Conservation (phyloP, 2,113 vertebrate genomes). For the Myotis lucifugus region DNA sequence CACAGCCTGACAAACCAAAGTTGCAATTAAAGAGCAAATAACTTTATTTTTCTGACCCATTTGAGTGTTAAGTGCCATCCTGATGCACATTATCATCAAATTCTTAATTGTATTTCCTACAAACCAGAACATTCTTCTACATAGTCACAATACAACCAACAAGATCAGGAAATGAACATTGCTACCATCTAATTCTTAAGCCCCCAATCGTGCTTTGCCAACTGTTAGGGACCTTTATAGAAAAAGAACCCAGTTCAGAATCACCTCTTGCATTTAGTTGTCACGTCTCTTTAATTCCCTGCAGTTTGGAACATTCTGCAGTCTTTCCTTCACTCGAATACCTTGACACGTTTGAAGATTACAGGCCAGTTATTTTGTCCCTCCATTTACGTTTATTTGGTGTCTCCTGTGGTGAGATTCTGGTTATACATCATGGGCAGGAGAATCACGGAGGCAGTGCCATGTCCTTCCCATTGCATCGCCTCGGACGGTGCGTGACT, state of each 20-base stretch:
- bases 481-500: rapidly evolving
- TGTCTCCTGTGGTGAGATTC: neutral
- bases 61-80: neutral
- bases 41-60: neutral
- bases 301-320: neutral
- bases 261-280: neutral
- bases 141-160: neutral
- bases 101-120: neutral
- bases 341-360: neutral
- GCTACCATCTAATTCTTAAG: neutral
- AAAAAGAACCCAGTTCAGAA: neutral
- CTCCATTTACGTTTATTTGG: neutral
- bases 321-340: neutral
- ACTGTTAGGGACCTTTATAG: neutral
- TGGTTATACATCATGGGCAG: no score
- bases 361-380: neutral
- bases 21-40: neutral
- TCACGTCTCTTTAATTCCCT: neutral
- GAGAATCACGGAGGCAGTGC: neutral
- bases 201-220: neutral
- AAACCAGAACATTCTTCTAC: neutral
- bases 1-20: neutral
- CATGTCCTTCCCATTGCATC: neutral
- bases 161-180: neutral
- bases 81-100: neutral